Evolutionary conservation across 2,113 vertebrate genomes (phyloP), one percentile per base, ranked within the genome.

Genomic region (Ceyx margarethae): DNA sequence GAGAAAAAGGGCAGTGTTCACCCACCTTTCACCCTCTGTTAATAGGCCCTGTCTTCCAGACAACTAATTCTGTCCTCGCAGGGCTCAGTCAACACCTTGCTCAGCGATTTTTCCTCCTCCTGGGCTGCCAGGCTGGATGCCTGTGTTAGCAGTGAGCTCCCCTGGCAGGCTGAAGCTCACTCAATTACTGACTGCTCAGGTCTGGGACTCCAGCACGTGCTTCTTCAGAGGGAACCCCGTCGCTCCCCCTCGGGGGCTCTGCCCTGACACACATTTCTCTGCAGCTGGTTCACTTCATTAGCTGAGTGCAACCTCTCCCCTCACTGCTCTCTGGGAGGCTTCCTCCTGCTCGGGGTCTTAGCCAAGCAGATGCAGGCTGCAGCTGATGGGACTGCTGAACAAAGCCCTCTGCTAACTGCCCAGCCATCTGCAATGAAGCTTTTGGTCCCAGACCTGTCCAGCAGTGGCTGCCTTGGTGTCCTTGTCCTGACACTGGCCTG

Each of bases 231-330:
- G 94, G 35, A 93, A 89, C 57, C 54, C 46, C 17, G 2, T 42
- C 5, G 3, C 43, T 84, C 67, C 81, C 82, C 82, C 90, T 71
- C 35, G 0, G 76, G 80, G 66, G 78, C 86, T 73, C 74, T 76
- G 78, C 79, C 92, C 86, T 79, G 74, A 84, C 93, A 87, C 66
- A 76, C 46, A 91, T 76, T 79, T 29, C 77, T 82, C 66, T 58
- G 46, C 67, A 90, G 84, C 81, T 37, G 37, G 9, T 10, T 95
- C 74, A 69, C 81, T 95, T 87, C 89, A 94, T 95, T 82, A 95
- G 43, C 77, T 1, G 4, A 88, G 54, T 26, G 3, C 13, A 54
- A 66, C 42, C 77, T 58, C 61, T 81, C 64, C 78, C 7, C 0
- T 13, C 54, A 75, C 64, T 31, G 29, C 82, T 61, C 86, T 78